Evolutionary conservation across 1,140 invertebrate genomes (phyloP).

Genomic region (Camponotus floridanus): DNA sequence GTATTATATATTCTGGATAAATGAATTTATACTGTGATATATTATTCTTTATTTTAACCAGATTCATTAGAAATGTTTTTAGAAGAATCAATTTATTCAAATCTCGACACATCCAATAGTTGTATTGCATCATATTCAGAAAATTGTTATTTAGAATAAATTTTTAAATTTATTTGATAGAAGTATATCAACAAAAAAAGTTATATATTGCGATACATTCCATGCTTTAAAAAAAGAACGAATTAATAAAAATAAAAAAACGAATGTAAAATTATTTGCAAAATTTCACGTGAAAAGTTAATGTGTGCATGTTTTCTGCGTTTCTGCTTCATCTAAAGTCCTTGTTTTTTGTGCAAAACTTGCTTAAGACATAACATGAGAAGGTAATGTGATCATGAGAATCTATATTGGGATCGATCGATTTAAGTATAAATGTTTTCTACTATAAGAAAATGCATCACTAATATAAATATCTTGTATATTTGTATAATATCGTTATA

Average conservation of each 20-base stretch:
- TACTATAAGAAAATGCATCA: constrained; percentile 15
- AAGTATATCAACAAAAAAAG: neutral
- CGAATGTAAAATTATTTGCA: neutral
- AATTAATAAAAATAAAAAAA: neutral
- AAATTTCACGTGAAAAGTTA: neutral
- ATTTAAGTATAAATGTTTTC: neutral
- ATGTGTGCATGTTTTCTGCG: constrained; percentile 31
- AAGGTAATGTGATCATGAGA: constrained; percentile 2
- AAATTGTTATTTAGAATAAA: constrained; percentile 7
- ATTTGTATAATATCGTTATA: neutral
- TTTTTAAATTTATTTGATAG: constrained; percentile 11
- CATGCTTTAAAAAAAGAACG: neutral
- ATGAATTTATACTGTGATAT: constrained; percentile 62
- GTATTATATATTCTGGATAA: constrained; percentile 72
- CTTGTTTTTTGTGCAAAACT: constrained; percentile 12
- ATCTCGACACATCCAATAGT: neutral
- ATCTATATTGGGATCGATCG: neutral
- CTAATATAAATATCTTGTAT: neutral
- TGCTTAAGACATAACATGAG: neutral
- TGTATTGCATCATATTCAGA: constrained; percentile 3
- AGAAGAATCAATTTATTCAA: neutral
- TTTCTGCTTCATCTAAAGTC: neutral
- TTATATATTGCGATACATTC: neutral
- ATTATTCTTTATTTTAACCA: constrained; percentile 65
- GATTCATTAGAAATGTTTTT: constrained; percentile 9